phyloP scores from a whole-genome alignment of 2,113 vertebrate species.

The Hippocampus barbouri region DNA sequence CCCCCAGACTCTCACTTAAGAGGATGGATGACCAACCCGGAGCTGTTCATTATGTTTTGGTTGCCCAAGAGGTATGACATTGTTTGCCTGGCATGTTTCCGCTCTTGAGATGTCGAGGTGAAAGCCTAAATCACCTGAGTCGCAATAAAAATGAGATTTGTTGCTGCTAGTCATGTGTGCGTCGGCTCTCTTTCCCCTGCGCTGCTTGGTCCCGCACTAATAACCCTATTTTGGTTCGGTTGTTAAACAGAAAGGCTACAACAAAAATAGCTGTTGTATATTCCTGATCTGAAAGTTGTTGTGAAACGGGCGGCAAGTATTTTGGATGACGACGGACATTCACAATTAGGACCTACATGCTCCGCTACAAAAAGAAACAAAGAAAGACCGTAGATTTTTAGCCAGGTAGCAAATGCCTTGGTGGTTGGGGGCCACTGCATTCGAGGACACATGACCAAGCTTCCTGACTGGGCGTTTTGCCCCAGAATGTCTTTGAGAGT shows the following conservation, averaged over 20 bases:
- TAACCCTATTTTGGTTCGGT: neutral
- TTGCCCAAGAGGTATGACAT: slow-evolving; percentile 47
- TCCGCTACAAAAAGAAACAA: too few relatives aligned
- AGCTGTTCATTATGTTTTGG: slow-evolving; percentile 26
- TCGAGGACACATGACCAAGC: too few relatives aligned
- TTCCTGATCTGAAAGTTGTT: too few relatives aligned
- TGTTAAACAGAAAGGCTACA: neutral
- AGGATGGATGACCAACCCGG: slow-evolving; percentile 42
- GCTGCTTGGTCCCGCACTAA: neutral
- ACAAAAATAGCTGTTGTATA: too few relatives aligned
- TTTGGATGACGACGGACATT: too few relatives aligned
- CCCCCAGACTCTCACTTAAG: slow-evolving; percentile 40
- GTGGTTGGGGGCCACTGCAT: too few relatives aligned
- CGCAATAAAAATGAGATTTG: slow-evolving; percentile 23
- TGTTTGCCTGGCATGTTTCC: slow-evolving; percentile 21
- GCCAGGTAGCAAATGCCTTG: too few relatives aligned
- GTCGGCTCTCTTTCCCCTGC: neutral
- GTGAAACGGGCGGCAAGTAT: too few relatives aligned
- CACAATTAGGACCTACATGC: too few relatives aligned
- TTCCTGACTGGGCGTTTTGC: too few relatives aligned
- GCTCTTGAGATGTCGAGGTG: slow-evolving; percentile 38
- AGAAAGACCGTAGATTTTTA: too few relatives aligned
- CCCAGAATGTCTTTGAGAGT: too few relatives aligned
- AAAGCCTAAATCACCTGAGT: slow-evolving; percentile 41
- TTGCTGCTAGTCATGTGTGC: neutral